phyloP scores from a whole-genome alignment of 2,797 vertebrate genomes.

The Sarcophilus harrisii region DNA sequence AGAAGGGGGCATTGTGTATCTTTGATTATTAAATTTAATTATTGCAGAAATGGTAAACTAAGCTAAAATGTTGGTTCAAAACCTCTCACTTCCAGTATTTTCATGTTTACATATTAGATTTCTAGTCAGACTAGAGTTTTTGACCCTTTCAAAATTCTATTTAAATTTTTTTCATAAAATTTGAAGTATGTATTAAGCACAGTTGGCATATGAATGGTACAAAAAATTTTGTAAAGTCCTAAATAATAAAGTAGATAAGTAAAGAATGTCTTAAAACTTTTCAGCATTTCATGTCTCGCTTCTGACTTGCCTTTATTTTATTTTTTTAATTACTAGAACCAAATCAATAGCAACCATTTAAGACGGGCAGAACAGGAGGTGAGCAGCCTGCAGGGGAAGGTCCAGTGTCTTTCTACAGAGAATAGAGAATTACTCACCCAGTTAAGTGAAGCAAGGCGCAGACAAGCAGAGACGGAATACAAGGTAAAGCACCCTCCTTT shows the following conservation, averaged over 20 bases:
- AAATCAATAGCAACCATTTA: constrained; percentile 96
- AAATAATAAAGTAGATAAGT: constrained; percentile 24
- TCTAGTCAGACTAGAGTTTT: not conserved
- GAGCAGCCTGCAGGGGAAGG: constrained; percentile 87
- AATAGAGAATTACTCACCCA: constrained; percentile 93
- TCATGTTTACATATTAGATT: not conserved
- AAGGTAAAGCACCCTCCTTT: constrained; percentile 87
- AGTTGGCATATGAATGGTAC: not conserved
- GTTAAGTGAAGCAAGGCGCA: constrained; percentile 93
- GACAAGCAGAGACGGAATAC: constrained; percentile 96
- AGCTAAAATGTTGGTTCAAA: constrained; percentile 35
- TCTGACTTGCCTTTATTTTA: constrained; percentile 54
- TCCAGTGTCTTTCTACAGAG: constrained; percentile 91
- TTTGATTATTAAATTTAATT: constrained; percentile 28
- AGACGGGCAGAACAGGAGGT: constrained; percentile 93
- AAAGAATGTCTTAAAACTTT: constrained; percentile 39
- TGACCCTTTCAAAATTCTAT: not conserved
- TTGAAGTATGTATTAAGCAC: constrained; percentile 52
- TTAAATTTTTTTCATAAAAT: constrained; percentile 9
- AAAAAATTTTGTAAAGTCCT: constrained; percentile 18
- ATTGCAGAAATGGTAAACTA: constrained; percentile 40
- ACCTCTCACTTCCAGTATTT: not conserved
- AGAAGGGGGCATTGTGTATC: not conserved
- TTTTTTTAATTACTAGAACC: constrained; percentile 88
- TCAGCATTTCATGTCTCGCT: constrained; percentile 21